Evolutionary conservation across 1,140 invertebrate species (phyloP).

Genomic region (Aphis gossypii): DNA sequence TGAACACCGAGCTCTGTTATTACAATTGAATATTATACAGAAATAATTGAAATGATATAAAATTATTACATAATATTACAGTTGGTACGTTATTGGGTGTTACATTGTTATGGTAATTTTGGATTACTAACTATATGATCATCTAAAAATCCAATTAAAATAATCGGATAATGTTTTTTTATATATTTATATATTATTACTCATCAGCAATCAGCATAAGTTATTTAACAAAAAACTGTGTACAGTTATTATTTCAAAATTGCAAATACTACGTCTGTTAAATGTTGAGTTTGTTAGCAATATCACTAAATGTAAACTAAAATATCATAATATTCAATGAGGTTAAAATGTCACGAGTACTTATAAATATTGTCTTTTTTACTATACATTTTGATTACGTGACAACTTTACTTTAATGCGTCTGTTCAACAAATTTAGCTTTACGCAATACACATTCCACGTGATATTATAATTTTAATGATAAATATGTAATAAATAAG

Average conservation of each 20-base stretch:
- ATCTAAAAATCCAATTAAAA: neutral
- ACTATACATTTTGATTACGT: neutral
- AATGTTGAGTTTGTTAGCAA: neutral
- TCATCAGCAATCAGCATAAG: neutral
- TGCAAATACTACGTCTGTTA: neutral
- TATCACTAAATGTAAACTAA: neutral
- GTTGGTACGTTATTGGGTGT: neutral
- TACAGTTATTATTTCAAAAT: neutral
- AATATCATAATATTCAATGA: neutral
- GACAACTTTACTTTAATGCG: no score
- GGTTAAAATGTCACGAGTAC: neutral
- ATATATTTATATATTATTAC: neutral
- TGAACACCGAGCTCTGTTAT: neutral
- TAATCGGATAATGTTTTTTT: neutral
- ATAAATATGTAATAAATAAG: neutral
- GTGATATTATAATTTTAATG: neutral
- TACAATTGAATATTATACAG: neutral
- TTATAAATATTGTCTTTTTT: neutral
- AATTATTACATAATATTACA: neutral
- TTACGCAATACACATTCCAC: neutral
- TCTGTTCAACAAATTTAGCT: neutral
- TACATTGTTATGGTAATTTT: neutral
- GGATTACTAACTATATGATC: neutral
- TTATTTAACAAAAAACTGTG: neutral
- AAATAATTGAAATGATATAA: neutral